Conservation (phyloP, 2,797 vertebrate genomes). For the Phoxinus dragarum region DNA sequence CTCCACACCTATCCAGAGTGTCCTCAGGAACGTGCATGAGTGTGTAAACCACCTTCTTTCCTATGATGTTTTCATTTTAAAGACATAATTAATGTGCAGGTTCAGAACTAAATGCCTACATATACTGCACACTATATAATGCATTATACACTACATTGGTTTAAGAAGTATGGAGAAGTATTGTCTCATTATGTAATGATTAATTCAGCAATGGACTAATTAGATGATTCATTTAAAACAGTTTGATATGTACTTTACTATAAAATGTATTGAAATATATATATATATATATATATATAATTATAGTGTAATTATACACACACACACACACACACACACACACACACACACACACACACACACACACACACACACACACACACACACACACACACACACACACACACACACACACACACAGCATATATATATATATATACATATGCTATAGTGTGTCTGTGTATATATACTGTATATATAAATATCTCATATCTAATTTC, state of each 20-base stretch:
- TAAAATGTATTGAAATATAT: background rate
- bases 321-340: no score
- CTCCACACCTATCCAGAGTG: slow-evolving; percentile 2
- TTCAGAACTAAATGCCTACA: background rate
- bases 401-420: no score
- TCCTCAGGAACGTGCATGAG: background rate
- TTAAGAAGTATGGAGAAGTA: background rate
- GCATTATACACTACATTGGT: background rate
- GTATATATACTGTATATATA: no score
- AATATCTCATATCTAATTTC: background rate
- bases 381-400: no score
- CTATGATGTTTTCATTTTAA: background rate
- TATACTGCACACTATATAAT: background rate
- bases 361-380: no score
- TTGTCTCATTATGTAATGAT: background rate
- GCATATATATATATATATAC: no score
- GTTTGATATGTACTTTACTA: background rate
- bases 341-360: background rate
- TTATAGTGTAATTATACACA: background rate
- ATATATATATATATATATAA: no score
- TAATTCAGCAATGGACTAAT: background rate
- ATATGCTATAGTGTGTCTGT: no score
- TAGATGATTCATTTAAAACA: background rate
- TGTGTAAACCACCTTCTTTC: background rate
- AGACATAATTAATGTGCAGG: background rate